A percentile compares a stretch with the other conserved stretches of the same genome.
These are phyloP conservation scores for Drosophila kikkawai DNA, from an alignment of 1,140 invertebrate genomes.

Conservation along the genomic window DNA sequence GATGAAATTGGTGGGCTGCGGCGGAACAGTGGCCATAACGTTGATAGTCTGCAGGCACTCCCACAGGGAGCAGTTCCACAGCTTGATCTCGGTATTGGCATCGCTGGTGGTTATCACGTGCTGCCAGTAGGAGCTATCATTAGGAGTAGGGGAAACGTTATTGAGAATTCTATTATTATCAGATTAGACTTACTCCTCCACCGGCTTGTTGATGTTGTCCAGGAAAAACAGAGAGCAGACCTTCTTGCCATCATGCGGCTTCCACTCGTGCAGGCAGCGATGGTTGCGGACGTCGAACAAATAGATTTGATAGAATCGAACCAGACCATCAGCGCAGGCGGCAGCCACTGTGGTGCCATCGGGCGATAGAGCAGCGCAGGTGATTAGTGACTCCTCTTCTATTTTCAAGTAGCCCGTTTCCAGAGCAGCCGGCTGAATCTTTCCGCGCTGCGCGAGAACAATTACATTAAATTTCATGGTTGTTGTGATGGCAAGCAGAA, in stretches of 20 bases:
- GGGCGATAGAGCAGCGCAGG: slow-evolving; percentile 95
- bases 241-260: slow-evolving; percentile 94
- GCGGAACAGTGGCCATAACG: slow-evolving; percentile 85
- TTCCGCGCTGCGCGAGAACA: slow-evolving; percentile 54
- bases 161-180: background rate
- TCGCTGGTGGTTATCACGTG: slow-evolving; percentile 96
- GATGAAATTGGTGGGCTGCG: slow-evolving; percentile 86
- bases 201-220: slow-evolving; percentile 94
- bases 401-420: slow-evolving; percentile 89
- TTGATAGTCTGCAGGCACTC: slow-evolving; percentile 94
- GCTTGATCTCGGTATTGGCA: slow-evolving; percentile 95
- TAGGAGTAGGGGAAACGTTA: background rate
- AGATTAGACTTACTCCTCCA: slow-evolving; percentile 90
- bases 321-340: slow-evolving; percentile 93
- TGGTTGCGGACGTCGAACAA: slow-evolving; percentile 88
- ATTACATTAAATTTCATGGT: background rate
- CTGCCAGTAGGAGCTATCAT: slow-evolving; percentile 89
- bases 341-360: slow-evolving; percentile 97
- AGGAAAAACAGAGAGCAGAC: slow-evolving; percentile 95
- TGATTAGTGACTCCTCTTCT: slow-evolving; percentile 90
- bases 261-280: slow-evolving; percentile 95
- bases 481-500: no score
- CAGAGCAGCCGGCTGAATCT: slow-evolving; percentile 84
- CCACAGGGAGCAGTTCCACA: slow-evolving; percentile 98
- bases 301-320: slow-evolving; percentile 95